phyloP scores from a whole-genome alignment of 2,797 vertebrate genomes.

The Cacajao melanocephalus region DNA sequence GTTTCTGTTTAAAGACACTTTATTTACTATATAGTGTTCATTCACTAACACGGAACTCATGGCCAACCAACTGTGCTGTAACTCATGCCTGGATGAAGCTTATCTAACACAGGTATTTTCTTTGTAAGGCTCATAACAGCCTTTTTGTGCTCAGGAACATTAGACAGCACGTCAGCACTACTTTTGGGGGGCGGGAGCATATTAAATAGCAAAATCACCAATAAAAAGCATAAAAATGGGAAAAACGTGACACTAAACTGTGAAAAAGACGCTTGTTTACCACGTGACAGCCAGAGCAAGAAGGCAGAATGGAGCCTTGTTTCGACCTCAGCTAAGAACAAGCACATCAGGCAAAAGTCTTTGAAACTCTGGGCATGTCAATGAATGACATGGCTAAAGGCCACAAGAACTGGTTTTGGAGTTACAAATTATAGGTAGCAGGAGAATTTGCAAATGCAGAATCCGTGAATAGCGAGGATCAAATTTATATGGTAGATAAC shows the following conservation, averaged over 20 bases:
- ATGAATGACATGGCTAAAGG: not conserved
- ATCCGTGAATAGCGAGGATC: not conserved
- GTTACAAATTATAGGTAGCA: not conserved
- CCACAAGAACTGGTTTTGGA: not conserved
- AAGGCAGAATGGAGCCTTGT: not conserved
- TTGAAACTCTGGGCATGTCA: not conserved
- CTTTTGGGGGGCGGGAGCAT: not conserved
- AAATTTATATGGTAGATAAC: not conserved
- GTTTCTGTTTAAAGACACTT: constrained; percentile 1
- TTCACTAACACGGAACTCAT: not conserved
- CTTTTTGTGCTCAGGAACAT: not conserved
- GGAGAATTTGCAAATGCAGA: not conserved
- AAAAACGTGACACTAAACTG: not conserved
- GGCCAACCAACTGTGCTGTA: not conserved
- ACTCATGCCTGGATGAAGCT: not conserved
- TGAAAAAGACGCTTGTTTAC: not conserved
- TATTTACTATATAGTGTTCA: not conserved
- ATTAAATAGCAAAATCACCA: not conserved
- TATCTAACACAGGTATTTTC: not conserved
- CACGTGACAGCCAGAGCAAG: not conserved
- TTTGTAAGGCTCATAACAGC: not conserved
- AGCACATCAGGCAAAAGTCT: not conserved
- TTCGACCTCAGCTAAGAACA: not conserved
- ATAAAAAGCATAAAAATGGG: not conserved
- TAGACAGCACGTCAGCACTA: not conserved